Evolutionary conservation across 1,140 invertebrate genomes (phyloP), one percentile per base, ranked within the genome.

Genomic region (Heliconius nattereri): DNA sequence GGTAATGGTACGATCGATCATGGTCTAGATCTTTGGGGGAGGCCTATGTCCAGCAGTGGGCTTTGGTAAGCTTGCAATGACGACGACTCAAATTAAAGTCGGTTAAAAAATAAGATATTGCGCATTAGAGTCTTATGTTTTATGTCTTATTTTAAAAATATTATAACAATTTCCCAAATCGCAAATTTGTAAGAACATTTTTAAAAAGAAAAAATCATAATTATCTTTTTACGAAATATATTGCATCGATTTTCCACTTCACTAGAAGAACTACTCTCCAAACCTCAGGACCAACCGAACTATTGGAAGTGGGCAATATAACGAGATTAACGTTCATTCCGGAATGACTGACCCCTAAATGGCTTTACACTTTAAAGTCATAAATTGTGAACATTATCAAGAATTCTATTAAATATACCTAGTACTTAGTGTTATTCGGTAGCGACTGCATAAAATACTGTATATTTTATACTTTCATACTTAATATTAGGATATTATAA

Each of bases 351-450:
- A 66, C 60, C 60, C 26, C 60, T 20, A 70, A 76, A 76, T 76
- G n/a, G 66, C 60, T 76, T 70, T 70, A 45, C 20, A 71, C 75
- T 45, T 70, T 71, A 2, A 20, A 75, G 73, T 45, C 26, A 76
- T 76, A 76, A 79, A 75, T 75, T 79, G 29, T 79, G 73, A 76
- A 79, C 73, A 75, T 66, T 66, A 66, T 29, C 60, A 29, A 26
- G 23, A 29, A 66, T 66, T 66, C 57, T 66, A 7, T 66, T 9
- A 66, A 13, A 26, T 5, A 26, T n/a, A 60, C 37, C 37, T 40
- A 13, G 11, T 13, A 45, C 60, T 66, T 29, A 57, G n/a, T 57
- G 7, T 1, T 57, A 9, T 52, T 52, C 19, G 2, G 6, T 20
- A 20, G 0, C 19, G 19, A 45, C 0, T 20, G 19, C 19, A 0